These are phyloP conservation scores for Lithosia quadra DNA, from an alignment of 2,888 invertebrate species.

Conservation along the genomic window DNA sequence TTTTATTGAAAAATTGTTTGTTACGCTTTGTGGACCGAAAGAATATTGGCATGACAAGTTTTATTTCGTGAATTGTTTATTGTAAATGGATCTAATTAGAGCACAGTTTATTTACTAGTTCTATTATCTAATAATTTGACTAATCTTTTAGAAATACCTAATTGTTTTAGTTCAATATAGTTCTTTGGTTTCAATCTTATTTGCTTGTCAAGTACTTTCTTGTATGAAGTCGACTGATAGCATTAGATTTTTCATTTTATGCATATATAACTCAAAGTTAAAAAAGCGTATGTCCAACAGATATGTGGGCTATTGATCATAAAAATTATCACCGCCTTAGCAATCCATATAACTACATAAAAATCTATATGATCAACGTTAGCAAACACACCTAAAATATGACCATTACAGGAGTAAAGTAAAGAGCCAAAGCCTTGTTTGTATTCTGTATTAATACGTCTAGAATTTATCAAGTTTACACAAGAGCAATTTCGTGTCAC, in stretches of 20 bases:
- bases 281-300: no score
- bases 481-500: background rate
- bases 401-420: background rate
- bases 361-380: slow-evolving; percentile 1
- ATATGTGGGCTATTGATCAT: background rate
- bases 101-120: background rate
- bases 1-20: slow-evolving; percentile 5
- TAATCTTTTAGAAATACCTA: no score
- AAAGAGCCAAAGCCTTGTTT: background rate
- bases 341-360: background rate
- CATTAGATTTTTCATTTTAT: no score
- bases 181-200: no score
- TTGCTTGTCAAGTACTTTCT: no score
- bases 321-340: background rate
- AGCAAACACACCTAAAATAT: background rate
- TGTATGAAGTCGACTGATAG: no score
- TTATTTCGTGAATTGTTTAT: background rate
- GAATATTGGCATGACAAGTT: background rate
- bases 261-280: no score
- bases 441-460: background rate
- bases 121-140: background rate
- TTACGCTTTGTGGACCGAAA: background rate
- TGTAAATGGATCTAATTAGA: background rate
- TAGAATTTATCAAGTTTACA: background rate
- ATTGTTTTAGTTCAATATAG: no score